Conservation (phyloP, 2,113 vertebrate genomes). For the Scomber colias region DNA sequence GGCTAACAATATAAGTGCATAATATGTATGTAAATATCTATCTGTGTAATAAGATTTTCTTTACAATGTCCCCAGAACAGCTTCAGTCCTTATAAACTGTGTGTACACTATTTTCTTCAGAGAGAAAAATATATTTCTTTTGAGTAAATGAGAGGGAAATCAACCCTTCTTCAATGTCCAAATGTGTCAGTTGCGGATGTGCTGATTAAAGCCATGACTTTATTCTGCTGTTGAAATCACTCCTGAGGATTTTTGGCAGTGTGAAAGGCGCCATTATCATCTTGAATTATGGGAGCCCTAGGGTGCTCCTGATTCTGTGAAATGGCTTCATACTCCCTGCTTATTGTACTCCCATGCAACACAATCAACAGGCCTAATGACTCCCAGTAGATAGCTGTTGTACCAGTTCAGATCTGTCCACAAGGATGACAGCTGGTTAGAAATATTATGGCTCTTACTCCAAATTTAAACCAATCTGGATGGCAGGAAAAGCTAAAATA, state of each 20-base stretch:
- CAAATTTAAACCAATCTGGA: constrained; percentile 17
- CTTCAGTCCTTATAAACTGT: constrained; percentile 5
- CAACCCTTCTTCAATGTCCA: not conserved
- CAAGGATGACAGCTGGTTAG: constrained; percentile 30
- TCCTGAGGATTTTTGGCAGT: constrained; percentile 30
- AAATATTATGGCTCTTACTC: constrained; percentile 4
- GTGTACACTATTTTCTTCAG: constrained; percentile 6
- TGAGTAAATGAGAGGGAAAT: constrained; percentile 18
- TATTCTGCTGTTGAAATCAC: constrained; percentile 34
- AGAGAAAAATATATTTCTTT: not conserved
- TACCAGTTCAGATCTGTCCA: constrained; percentile 22
- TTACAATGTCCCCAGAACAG: not conserved
- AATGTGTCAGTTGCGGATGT: constrained; percentile 4
- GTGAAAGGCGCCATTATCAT: constrained; percentile 36
- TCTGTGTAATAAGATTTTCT: not conserved
- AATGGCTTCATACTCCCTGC: constrained; percentile 45
- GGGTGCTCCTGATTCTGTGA: constrained; percentile 43
- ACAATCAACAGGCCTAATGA: constrained; percentile 55
- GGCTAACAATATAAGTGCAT: not conserved
- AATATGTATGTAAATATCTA: not conserved
- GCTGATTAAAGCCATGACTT: constrained; percentile 46
- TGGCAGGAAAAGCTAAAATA: not conserved
- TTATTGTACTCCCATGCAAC: constrained; percentile 44
- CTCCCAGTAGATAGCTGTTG: constrained; percentile 39
- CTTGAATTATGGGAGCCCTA: constrained; percentile 49